phyloP scores from a whole-genome alignment of 1,140 invertebrate genomes.

The Paracyclopina nana region DNA sequence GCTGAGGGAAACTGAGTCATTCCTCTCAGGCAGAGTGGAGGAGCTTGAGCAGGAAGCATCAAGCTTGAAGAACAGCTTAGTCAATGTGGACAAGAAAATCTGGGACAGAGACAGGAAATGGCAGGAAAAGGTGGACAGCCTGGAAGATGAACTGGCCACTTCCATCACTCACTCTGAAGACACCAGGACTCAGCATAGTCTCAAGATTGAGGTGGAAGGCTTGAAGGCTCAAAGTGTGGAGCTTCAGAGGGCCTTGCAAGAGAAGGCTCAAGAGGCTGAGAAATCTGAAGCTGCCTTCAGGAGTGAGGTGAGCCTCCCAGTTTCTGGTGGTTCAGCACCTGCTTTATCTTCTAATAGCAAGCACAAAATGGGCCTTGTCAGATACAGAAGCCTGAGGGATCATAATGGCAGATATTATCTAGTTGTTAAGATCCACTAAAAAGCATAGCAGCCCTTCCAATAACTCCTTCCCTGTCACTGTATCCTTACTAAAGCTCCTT shows the following conservation, averaged over 20 bases:
- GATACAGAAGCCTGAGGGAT: constrained; percentile 9
- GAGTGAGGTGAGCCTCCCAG: constrained; percentile 2
- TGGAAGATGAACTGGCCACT: neutral
- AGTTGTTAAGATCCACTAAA: constrained; percentile 6
- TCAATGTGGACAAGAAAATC: neutral
- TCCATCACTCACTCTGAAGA: neutral
- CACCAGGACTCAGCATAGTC: neutral
- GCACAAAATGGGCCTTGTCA: neutral
- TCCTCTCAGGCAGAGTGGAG: neutral
- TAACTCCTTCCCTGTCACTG: too few relatives aligned
- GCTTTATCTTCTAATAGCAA: neutral
- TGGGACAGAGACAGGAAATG: neutral
- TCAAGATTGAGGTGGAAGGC: neutral
- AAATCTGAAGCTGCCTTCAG: neutral
- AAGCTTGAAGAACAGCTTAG: neutral
- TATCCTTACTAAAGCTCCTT: too few relatives aligned
- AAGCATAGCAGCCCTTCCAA: neutral
- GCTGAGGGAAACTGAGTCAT: neutral
- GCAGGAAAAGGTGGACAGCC: neutral
- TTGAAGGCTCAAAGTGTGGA: neutral
- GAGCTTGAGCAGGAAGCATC: neutral
- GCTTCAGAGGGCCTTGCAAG: neutral
- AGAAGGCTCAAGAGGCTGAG: neutral
- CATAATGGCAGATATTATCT: constrained; percentile 10
- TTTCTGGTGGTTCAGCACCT: neutral